These are phyloP conservation scores for Apoderus coryli DNA, from an alignment of 2,888 invertebrate species.

Conservation along the genomic window DNA sequence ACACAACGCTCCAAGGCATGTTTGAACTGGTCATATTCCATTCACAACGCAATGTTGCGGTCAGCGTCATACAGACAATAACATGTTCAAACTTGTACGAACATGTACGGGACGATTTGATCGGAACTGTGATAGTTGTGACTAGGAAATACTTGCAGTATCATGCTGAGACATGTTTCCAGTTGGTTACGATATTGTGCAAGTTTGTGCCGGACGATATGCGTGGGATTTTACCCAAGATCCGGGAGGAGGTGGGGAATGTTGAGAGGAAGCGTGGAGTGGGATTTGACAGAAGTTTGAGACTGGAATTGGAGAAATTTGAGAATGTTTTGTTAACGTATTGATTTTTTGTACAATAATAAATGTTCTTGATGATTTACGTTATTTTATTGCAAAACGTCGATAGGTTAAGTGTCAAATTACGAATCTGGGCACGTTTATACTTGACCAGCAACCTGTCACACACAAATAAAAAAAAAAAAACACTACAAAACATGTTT, in stretches of 20 bases:
- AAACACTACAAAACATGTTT: too few relatives aligned
- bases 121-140: conserved; percentile 23
- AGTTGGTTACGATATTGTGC: conserved; percentile 26
- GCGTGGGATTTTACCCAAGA: conserved; percentile 23
- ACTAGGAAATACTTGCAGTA: conserved; percentile 34
- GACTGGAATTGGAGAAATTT: conserved; percentile 26
- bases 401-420: too few relatives aligned
- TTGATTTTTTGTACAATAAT: too few relatives aligned
- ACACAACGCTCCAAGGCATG: conserved; percentile 22
- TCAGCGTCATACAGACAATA: conserved; percentile 24
- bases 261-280: conserved; percentile 35
- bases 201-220: conserved; percentile 28
- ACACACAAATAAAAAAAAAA: too few relatives aligned
- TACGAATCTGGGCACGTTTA: too few relatives aligned
- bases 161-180: conserved; percentile 31
- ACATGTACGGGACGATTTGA: conserved; percentile 23
- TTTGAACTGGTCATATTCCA: conserved; percentile 29
- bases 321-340: too few relatives aligned
- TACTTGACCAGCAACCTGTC: too few relatives aligned
- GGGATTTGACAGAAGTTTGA: conserved; percentile 32
- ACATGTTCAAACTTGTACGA: conserved; percentile 20
- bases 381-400: too few relatives aligned
- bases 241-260: conserved; percentile 29
- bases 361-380: too few relatives aligned
- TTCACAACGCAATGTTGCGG: conserved; percentile 22